A percentile compares a stretch with the other conserved stretches of the same genome.
phyloP scores from a whole-genome alignment of 2,113 vertebrate genomes.

The Bubo blakistoni region DNA sequence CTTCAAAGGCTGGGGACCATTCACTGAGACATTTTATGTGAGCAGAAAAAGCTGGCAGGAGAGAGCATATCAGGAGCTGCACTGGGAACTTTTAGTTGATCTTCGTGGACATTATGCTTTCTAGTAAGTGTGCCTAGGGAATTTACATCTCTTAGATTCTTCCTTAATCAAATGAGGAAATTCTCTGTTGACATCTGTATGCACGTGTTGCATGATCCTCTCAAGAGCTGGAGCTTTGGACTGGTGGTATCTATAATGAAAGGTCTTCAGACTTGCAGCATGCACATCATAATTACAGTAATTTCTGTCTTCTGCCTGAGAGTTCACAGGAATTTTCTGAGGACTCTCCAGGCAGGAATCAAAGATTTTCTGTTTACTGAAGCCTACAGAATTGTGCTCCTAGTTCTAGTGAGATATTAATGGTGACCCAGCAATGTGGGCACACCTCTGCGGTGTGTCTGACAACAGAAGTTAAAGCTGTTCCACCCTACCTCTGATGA shows the following conservation, averaged over 20 bases:
- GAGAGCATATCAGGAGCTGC: not conserved
- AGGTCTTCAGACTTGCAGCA: not conserved
- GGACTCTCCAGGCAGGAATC: not conserved
- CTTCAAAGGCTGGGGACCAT: not conserved
- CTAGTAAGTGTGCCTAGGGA: not conserved
- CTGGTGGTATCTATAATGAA: fast-evolving
- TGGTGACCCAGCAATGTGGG: not conserved
- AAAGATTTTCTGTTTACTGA: not conserved
- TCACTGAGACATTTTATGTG: not conserved
- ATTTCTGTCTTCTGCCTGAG: not conserved
- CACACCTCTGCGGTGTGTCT: not conserved
- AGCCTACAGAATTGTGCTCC: not conserved
- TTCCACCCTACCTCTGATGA: not conserved
- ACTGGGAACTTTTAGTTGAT: not conserved
- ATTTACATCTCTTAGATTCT: not conserved
- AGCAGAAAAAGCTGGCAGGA: not conserved
- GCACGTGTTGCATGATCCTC: not conserved
- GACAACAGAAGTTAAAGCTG: not conserved
- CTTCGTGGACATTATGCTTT: not conserved
- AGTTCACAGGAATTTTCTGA: not conserved
- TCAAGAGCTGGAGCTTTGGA: not conserved
- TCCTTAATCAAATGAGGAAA: not conserved
- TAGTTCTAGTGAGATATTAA: not conserved
- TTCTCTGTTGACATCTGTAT: not conserved
- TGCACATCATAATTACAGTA: not conserved